Evolutionary conservation across 2,888 invertebrate species (phyloP), one percentile per base, ranked within the genome.

Genomic region (Hyposoter didymator): DNA sequence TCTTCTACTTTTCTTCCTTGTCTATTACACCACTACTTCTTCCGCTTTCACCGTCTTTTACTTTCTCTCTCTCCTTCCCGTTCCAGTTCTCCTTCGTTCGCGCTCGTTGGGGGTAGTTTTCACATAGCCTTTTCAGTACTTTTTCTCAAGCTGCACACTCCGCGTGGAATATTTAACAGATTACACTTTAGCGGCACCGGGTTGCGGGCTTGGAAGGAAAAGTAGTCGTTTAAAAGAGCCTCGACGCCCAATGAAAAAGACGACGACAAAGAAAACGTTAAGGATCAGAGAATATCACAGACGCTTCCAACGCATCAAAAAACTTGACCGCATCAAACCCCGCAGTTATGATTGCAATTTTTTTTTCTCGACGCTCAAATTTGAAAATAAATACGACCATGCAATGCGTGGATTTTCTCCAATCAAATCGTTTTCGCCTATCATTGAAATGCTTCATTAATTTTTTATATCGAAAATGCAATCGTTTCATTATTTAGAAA

Each of bases 91-190:
- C 67, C 47, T 10, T 67, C 47, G 39, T 73, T 84, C 72, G 70
- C 73, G 43, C 79, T 66, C 70, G 22, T 22, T 39, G 35, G 49
- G 17, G 49, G 55, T 78, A 78, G 43, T 69, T 81, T 67, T 49
- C 64, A 66, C 22, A 73, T 45, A 55, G 75, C 45, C 19, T 59
- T 74, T 69, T 67, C 55, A 28, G 59, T 35, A 45, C 79, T 43
- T 49, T 62, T 43, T 72, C 62, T 78, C 74, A n/a, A 43, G 75
- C 84, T 88, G 80, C 88, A 52, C 83, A 90, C 91, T 91, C 89
- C 89, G 88, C 89, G 88, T 90, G 89, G 92, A 93, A 92, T 93
- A 93, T 93, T 92, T 91, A 93, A 88, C 92, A 90, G 91, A 88
- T 91, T 90, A 88, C 89, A 88, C 88, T 90, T 89, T 81, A 47